Conservation (phyloP, 2,113 vertebrate species). For the Tylochromis polylepis region DNA sequence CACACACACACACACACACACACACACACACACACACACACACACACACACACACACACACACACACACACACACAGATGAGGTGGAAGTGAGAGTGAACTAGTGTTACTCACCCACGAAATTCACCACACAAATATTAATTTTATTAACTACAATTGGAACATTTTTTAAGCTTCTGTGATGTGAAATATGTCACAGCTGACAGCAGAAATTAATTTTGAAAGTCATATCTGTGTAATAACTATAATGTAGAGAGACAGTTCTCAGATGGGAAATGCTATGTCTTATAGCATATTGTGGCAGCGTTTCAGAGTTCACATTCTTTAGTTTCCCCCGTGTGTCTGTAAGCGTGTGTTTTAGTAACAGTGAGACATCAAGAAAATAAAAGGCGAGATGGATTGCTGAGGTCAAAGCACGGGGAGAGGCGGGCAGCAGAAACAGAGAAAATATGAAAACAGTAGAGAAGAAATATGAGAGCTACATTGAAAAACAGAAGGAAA, state of each 20-base stretch:
- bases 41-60: background rate
- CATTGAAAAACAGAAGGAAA: background rate
- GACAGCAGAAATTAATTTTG: background rate
- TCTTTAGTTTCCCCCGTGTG: background rate
- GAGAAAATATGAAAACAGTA: conserved; percentile 4
- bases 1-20: no score
- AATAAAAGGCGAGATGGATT: conserved; percentile 31
- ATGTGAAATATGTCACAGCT: background rate
- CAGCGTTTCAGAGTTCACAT: background rate
- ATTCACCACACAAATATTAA: background rate
- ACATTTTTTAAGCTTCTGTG: background rate
- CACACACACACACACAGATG: background rate
- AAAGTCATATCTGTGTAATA: background rate
- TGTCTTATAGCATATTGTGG: background rate
- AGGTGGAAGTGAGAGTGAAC: background rate
- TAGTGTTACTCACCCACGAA: background rate
- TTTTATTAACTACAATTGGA: background rate
- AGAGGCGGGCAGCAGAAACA: background rate
- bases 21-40: no score
- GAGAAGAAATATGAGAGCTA: background rate
- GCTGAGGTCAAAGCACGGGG: background rate
- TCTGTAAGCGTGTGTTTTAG: background rate
- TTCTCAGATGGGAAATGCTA: background rate
- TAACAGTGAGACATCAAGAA: conserved; percentile 13
- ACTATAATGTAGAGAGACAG: background rate